A percentile compares a stretch with the other conserved stretches of the same genome.
Evolutionary conservation across 1,140 invertebrate species (phyloP).

Genomic region (Zaprionus kolodkinae): DNA sequence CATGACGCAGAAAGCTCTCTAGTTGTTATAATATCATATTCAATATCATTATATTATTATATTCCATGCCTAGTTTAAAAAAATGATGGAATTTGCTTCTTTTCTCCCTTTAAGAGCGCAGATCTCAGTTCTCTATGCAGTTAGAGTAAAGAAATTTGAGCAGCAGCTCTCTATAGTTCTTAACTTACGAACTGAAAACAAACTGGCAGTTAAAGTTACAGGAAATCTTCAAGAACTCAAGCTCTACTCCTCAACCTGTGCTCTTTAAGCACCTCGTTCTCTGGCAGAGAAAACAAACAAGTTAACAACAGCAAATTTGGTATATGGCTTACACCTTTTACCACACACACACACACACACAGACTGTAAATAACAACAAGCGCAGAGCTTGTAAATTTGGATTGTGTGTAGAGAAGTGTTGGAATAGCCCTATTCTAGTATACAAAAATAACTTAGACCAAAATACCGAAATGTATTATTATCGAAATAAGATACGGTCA

Average conservation of each 20-base stretch:
- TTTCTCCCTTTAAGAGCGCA: neutral
- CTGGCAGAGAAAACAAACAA: neutral
- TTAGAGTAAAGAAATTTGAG: neutral
- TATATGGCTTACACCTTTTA: neutral
- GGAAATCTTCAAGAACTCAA: too few relatives aligned
- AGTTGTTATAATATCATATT: too few relatives aligned
- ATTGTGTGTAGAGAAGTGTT: neutral
- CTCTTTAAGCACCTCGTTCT: neutral
- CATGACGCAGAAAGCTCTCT: neutral
- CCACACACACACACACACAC: neutral
- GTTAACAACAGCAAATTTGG: conserved; percentile 1
- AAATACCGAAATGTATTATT: too few relatives aligned
- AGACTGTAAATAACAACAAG: neutral
- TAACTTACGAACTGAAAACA: too few relatives aligned
- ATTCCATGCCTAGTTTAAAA: too few relatives aligned
- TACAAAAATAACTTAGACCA: too few relatives aligned
- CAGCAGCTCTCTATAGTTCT: too few relatives aligned
- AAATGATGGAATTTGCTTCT: too few relatives aligned
- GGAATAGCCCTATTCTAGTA: too few relatives aligned
- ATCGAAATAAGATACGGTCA: too few relatives aligned
- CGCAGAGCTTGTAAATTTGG: neutral
- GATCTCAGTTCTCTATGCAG: neutral
- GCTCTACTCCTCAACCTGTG: neutral
- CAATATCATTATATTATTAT: too few relatives aligned
- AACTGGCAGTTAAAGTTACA: too few relatives aligned